phyloP scores from a whole-genome alignment of 2,113 vertebrate genomes.

The Recurvirostra avosetta region DNA sequence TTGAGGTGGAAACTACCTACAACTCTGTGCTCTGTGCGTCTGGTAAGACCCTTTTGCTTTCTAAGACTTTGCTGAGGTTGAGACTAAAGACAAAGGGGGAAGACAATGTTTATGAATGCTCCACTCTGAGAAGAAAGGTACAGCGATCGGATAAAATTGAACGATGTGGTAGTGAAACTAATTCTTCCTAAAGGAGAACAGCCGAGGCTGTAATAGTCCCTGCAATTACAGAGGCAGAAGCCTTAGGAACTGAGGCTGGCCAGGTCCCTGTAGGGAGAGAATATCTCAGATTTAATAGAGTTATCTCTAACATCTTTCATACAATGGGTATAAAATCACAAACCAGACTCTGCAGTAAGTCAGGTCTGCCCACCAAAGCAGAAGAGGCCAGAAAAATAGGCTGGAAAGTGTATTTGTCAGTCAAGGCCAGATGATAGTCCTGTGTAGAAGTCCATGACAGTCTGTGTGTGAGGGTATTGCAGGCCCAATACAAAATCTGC shows the following conservation, averaged over 20 bases:
- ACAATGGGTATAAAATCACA: background rate
- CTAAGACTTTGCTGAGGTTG: background rate
- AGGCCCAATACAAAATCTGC: background rate
- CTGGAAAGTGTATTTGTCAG: background rate
- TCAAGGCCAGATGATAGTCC: background rate
- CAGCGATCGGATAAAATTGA: background rate
- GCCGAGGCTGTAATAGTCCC: background rate
- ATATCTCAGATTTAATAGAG: background rate
- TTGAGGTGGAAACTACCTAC: constrained; percentile 61
- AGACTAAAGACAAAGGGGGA: background rate
- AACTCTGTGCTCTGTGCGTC: constrained; percentile 64
- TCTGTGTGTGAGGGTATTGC: background rate
- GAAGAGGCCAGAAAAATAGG: background rate
- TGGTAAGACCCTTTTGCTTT: constrained; percentile 54
- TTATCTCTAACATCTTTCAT: background rate
- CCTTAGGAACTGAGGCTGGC: background rate
- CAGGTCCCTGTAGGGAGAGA: background rate
- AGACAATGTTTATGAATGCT: background rate
- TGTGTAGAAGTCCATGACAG: background rate
- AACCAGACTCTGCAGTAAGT: background rate
- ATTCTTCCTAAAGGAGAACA: background rate
- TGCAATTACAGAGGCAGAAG: background rate
- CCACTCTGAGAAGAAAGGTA: background rate
- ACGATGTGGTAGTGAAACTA: background rate
- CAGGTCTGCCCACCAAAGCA: background rate